A percentile compares a stretch with the other conserved stretches of the same genome.
These are phyloP conservation scores for Turnix velox DNA, from an alignment of 2,113 vertebrate genomes.

Conservation along the genomic window DNA sequence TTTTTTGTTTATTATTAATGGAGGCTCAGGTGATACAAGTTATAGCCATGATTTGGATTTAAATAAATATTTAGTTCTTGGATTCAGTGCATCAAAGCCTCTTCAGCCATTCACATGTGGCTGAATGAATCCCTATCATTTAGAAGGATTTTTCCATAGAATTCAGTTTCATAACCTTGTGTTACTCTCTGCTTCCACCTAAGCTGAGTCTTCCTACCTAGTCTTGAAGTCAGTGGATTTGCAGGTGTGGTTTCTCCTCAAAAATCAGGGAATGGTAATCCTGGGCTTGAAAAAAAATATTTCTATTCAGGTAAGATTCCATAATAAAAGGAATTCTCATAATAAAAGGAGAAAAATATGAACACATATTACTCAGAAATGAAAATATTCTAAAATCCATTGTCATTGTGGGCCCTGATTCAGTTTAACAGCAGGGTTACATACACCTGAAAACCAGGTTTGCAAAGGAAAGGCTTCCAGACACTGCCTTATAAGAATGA, in stretches of 20 bases:
- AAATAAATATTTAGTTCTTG: neutral
- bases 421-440: neutral
- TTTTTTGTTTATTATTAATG: neutral
- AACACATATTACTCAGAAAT: neutral
- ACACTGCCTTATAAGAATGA: neutral
- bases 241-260: neutral
- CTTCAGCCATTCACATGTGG: neutral
- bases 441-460: constrained; percentile 8
- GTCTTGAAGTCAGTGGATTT: neutral
- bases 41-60: neutral
- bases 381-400: neutral
- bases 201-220: neutral
- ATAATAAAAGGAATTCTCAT: neutral
- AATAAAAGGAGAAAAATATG: neutral
- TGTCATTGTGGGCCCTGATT: neutral
- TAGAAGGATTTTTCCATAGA: neutral
- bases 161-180: neutral
- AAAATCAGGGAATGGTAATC: neutral
- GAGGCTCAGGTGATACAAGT: neutral
- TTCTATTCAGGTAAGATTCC: neutral
- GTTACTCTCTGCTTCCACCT: neutral
- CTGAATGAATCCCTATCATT: accelerated
- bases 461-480: neutral
- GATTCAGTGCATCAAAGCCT: neutral
- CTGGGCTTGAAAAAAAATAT: neutral